Evolutionary conservation across 2,797 vertebrate genomes (phyloP).

Genomic region (Anabas testudineus): DNA sequence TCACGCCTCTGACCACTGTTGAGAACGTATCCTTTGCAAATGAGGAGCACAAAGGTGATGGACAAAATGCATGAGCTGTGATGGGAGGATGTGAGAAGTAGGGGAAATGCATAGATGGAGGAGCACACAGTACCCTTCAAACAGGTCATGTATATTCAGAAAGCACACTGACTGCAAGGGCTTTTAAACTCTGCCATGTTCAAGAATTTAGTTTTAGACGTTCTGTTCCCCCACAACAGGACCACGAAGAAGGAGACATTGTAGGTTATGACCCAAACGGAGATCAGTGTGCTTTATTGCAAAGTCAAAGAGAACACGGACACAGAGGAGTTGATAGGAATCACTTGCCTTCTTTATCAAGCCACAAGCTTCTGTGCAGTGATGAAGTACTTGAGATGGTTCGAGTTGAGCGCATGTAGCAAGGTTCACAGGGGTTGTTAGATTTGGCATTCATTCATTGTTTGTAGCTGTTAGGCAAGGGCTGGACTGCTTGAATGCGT

Average conservation of each 20-base stretch:
- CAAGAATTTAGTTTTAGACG: conserved; percentile 75
- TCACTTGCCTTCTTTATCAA: conserved; percentile 65
- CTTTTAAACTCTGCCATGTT: conserved; percentile 65
- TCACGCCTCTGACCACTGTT: conserved; percentile 57
- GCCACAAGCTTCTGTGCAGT: conserved; percentile 20
- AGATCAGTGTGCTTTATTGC: conserved; percentile 48
- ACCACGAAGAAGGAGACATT: conserved; percentile 37
- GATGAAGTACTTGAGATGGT: conserved; percentile 60
- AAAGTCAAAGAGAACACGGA: conserved; percentile 49
- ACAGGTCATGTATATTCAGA: conserved; percentile 75
- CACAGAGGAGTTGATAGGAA: conserved; percentile 61
- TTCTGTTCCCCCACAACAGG: conserved; percentile 53
- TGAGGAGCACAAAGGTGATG: conserved; percentile 62
- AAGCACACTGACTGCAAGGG: conserved; percentile 26
- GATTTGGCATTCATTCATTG: conserved; percentile 62
- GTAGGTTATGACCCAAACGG: conserved; percentile 58
- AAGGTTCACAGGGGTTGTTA: conserved; percentile 55
- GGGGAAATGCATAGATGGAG: conserved; percentile 50
- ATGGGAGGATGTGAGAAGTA: conserved; percentile 38
- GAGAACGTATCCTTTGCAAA: conserved; percentile 76
- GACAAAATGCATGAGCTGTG: conserved; percentile 62
- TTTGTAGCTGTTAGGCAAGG: conserved; percentile 60
- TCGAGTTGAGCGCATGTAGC: conserved; percentile 42
- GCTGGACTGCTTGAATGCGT: conserved; percentile 55
- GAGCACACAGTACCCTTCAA: conserved; percentile 39